These are phyloP conservation scores for Enteromius unitaeniatus DNA, from an alignment of 2,797 vertebrate species.

Conservation along the genomic window DNA sequence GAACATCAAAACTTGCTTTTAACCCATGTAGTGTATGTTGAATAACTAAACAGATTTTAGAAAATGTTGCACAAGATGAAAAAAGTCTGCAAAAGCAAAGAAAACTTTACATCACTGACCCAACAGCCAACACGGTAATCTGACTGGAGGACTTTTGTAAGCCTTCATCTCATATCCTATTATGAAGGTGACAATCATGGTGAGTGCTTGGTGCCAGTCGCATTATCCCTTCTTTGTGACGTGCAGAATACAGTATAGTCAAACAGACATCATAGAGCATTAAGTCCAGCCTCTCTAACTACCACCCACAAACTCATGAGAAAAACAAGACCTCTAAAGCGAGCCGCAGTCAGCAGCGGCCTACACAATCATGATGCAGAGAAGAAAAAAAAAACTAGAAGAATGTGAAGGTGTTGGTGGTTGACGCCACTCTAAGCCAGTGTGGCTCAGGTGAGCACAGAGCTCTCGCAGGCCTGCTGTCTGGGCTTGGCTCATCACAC, in stretches of 20 bases:
- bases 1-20: neutral
- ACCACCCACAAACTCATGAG: slow-evolving; percentile 61
- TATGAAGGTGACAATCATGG: slow-evolving; percentile 51
- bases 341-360: slow-evolving; percentile 47
- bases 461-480: slow-evolving; percentile 78
- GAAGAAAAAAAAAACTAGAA: slow-evolving; percentile 64
- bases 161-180: slow-evolving; percentile 44
- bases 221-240: slow-evolving; percentile 50
- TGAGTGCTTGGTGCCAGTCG: slow-evolving; percentile 41
- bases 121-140: slow-evolving; percentile 36
- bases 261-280: slow-evolving; percentile 38
- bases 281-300: slow-evolving; percentile 51
- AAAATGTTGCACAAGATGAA: neutral
- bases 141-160: slow-evolving; percentile 34
- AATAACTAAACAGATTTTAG: neutral
- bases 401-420: slow-evolving; percentile 79
- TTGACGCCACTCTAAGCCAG: slow-evolving; percentile 83
- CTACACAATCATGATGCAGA: slow-evolving; percentile 54
- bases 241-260: slow-evolving; percentile 40
- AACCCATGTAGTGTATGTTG: neutral
- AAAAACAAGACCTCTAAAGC: slow-evolving; percentile 54
- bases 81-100: neutral
- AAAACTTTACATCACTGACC: slow-evolving; percentile 2
- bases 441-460: slow-evolving; percentile 79
- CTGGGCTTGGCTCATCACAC: slow-evolving; percentile 78